phyloP scores from a whole-genome alignment of 2,113 vertebrate genomes.

The Tragelaphus strepsiceros region DNA sequence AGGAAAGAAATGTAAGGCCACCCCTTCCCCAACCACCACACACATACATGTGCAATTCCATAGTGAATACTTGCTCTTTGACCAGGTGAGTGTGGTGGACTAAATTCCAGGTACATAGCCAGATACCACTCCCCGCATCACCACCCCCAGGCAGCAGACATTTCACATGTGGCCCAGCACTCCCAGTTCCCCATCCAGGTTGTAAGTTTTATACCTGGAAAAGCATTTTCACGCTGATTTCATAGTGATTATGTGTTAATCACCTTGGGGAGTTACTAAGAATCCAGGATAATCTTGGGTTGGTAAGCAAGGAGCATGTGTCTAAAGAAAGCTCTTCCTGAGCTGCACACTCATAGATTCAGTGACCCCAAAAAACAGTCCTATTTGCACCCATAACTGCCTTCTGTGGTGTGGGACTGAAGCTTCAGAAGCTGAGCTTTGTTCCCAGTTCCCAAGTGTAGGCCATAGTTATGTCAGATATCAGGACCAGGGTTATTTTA shows the following conservation, averaged over 20 bases:
- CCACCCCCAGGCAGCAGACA: background rate
- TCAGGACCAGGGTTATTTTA: background rate
- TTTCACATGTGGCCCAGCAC: background rate
- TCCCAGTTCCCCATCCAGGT: background rate
- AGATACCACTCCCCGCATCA: background rate
- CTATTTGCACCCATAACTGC: background rate
- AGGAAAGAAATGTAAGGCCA: background rate
- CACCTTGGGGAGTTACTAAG: background rate
- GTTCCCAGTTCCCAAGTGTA: background rate
- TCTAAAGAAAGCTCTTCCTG: background rate
- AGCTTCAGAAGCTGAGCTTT: background rate
- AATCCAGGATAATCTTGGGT: background rate
- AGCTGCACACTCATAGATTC: background rate
- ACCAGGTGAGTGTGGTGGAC: background rate
- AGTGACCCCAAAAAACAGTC: background rate
- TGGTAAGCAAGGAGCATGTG: background rate
- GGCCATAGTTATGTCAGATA: background rate
- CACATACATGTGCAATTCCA: background rate
- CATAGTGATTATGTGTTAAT: background rate
- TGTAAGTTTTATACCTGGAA: conserved; percentile 1
- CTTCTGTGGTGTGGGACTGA: background rate
- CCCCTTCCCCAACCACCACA: background rate
- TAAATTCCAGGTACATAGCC: background rate
- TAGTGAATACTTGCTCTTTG: background rate
- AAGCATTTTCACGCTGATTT: conserved; percentile 26